Evolutionary conservation across 2,797 vertebrate genomes (phyloP).

Genomic region (Erethizon dorsatum): DNA sequence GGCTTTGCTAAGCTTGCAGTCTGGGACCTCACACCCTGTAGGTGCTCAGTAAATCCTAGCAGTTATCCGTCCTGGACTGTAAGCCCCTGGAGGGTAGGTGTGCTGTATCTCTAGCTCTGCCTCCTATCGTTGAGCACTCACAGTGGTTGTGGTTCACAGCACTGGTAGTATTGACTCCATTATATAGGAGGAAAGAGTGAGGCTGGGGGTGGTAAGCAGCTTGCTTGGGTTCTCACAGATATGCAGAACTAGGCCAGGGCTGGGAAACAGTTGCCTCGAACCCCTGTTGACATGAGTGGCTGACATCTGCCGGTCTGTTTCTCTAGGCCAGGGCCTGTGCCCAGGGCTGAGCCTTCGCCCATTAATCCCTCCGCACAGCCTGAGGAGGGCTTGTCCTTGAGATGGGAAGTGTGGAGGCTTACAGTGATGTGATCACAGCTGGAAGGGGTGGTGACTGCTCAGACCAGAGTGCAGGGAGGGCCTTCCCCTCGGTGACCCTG

Average conservation of each 20-base stretch:
- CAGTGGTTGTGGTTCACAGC: neutral
- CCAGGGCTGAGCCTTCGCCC: neutral
- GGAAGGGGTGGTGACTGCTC: neutral
- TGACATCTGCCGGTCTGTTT: neutral
- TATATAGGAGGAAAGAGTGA: neutral
- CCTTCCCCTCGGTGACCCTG: neutral
- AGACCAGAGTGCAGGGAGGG: neutral
- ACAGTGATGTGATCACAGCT: neutral
- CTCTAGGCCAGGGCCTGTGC: neutral
- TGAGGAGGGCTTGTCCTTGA: neutral
- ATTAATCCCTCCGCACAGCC: neutral
- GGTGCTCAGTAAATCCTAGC: neutral
- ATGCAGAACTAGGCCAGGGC: neutral
- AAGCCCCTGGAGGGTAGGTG: neutral
- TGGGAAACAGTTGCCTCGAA: neutral
- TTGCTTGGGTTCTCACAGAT: neutral
- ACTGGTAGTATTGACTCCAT: neutral
- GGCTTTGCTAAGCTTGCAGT: neutral
- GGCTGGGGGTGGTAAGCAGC: neutral
- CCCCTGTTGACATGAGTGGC: neutral
- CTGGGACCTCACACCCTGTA: rapidly evolving
- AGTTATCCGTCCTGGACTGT: neutral
- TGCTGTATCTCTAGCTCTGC: neutral
- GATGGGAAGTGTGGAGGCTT: neutral
- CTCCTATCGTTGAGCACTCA: neutral